Evolutionary conservation across 2,797 vertebrate genomes (phyloP).

Genomic region (Enteromius thamalakanensis): DNA sequence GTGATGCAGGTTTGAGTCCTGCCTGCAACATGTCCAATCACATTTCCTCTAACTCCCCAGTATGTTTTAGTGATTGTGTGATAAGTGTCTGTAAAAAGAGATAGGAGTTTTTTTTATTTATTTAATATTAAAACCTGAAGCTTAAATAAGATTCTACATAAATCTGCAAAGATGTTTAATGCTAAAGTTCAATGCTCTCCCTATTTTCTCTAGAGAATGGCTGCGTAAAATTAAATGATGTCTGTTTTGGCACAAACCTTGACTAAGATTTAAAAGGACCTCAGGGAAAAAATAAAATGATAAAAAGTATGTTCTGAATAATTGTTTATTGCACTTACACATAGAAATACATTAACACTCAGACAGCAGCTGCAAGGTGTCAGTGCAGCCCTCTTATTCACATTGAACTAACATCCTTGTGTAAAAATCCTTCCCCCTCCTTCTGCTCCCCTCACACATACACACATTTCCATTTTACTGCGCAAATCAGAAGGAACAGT

Average conservation of each 20-base stretch:
- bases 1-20: neutral
- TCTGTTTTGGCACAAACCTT: neutral
- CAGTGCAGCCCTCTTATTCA: slow-evolving; percentile 66
- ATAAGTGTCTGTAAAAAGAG: neutral
- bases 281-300: neutral
- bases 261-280: slow-evolving; percentile 17
- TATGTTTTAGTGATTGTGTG: neutral
- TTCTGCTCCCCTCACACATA: slow-evolving; percentile 10
- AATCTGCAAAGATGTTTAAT: neutral
- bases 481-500: slow-evolving; percentile 66
- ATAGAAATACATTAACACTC: slow-evolving; percentile 24
- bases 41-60: neutral
- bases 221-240: neutral
- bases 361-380: slow-evolving; percentile 70
- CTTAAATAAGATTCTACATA: neutral
- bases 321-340: neutral
- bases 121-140: neutral
- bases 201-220: neutral
- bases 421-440: slow-evolving; percentile 58
- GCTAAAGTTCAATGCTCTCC: neutral
- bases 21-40: neutral
- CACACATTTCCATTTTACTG: slow-evolving; percentile 42
- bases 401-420: slow-evolving; percentile 54
- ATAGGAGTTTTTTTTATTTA: neutral
- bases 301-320: neutral